Percentiles rank a stretch among this genome's conserved stretches.
phyloP scores from a whole-genome alignment of 2,888 invertebrate species.

The Taenaris catops region DNA sequence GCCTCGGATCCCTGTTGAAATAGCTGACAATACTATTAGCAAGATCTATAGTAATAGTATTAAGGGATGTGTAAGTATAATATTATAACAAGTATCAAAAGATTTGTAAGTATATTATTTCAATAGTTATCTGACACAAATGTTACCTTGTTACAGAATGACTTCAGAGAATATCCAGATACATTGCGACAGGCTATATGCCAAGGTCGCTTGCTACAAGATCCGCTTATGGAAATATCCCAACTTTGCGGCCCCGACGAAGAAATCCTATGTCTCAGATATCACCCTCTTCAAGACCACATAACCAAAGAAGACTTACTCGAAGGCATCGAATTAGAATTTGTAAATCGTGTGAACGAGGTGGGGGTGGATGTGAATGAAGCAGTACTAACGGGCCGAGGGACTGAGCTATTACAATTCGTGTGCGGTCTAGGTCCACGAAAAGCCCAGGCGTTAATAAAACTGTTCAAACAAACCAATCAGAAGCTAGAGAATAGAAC shows the following conservation, averaged over 20 bases:
- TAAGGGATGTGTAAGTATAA: constrained; percentile 83
- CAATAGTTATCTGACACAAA: too few relatives aligned
- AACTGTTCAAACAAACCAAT: constrained; percentile 93
- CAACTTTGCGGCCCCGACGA: constrained; percentile 98
- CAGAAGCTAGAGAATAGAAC: constrained; percentile 96
- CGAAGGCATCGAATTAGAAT: constrained; percentile 92
- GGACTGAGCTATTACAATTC: constrained; percentile 95
- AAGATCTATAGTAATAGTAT: constrained; percentile 95
- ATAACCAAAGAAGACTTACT: constrained; percentile 91
- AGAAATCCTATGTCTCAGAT: constrained; percentile 96
- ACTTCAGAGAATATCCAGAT: constrained; percentile 96
- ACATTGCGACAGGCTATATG: constrained; percentile 96
- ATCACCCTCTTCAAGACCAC: constrained; percentile 92
- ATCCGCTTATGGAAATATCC: constrained; percentile 97
- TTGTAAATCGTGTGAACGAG: constrained; percentile 97
- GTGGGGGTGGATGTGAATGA: constrained; percentile 98
- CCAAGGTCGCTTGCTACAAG: constrained; percentile 94
- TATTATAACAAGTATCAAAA: too few relatives aligned
- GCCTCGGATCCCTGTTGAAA: constrained; percentile 92
- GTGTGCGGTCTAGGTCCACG: constrained; percentile 98
- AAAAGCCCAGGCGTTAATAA: constrained; percentile 93
- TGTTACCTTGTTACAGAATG: constrained; percentile 74
- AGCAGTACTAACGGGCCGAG: constrained; percentile 93
- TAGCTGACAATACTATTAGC: constrained; percentile 96
- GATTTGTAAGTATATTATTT: too few relatives aligned